Percentiles rank a stretch among this genome's conserved stretches.
Conservation (phyloP, 2,113 vertebrate genomes). For the Phainopepla nitens region DNA sequence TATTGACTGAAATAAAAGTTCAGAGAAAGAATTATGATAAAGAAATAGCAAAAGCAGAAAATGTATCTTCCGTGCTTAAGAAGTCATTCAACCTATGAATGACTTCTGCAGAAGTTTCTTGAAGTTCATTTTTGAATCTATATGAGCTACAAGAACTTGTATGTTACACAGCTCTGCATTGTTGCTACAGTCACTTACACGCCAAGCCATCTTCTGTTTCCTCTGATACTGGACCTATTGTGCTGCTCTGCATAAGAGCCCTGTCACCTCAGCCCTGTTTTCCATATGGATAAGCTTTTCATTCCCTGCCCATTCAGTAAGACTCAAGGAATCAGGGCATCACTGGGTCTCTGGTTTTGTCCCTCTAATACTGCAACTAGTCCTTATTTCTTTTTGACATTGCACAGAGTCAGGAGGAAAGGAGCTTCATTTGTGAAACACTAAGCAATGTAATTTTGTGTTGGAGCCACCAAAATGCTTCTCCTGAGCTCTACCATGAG, state of each 20-base stretch:
- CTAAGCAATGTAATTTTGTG: not conserved
- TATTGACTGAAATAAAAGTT: not conserved
- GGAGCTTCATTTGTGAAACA: not conserved
- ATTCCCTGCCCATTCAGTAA: not conserved
- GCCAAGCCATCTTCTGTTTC: not conserved
- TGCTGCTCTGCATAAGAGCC: not conserved
- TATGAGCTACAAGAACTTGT: not conserved
- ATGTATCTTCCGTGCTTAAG: not conserved
- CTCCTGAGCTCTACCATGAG: not conserved
- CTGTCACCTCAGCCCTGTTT: not conserved
- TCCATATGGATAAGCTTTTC: not conserved
- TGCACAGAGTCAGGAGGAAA: not conserved
- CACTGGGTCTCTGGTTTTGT: not conserved
- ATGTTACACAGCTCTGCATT: accelerated
- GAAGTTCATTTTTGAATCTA: not conserved
- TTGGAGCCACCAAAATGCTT: not conserved
- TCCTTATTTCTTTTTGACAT: not conserved
- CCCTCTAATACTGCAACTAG: not conserved
- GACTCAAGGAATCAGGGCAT: not conserved
- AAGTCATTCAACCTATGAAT: not conserved
- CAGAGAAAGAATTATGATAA: not conserved
- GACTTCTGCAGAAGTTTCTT: not conserved
- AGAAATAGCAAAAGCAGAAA: not conserved
- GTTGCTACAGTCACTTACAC: not conserved
- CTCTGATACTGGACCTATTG: not conserved